Percentiles rank a stretch among this genome's conserved stretches.
Evolutionary conservation across 2,888 invertebrate species (phyloP).

Genomic region (Amiota minor): DNA sequence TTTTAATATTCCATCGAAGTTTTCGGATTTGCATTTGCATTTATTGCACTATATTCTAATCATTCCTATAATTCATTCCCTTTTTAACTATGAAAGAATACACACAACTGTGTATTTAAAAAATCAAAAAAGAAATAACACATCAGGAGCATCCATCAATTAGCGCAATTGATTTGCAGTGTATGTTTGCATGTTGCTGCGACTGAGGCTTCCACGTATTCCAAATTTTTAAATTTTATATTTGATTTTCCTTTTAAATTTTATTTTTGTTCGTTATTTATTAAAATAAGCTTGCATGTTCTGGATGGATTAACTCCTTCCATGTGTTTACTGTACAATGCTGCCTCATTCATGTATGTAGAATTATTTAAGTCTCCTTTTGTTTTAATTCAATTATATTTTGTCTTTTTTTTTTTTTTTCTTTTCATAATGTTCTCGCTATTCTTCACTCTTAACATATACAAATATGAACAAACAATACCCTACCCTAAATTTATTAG

Average conservation of each 20-base stretch:
- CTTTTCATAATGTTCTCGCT: slow-evolving; percentile 21
- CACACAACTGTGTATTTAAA: not conserved
- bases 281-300: not conserved
- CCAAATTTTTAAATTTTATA: slow-evolving; percentile 14
- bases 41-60: slow-evolving; percentile 25
- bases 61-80: slow-evolving; percentile 6
- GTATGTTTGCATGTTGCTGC: slow-evolving; percentile 15
- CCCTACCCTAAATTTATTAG: slow-evolving; percentile 47
- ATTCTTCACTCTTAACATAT: slow-evolving; percentile 43
- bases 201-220: slow-evolving; percentile 16
- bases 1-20: not conserved
- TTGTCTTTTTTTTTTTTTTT: slow-evolving; percentile 23
- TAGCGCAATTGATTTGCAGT: not conserved
- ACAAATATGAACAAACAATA: slow-evolving; percentile 22
- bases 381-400: not conserved
- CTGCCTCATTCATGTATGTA: not conserved
- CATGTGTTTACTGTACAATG: not conserved
- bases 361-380: not conserved
- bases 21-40: slow-evolving; percentile 10
- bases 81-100: not conserved
- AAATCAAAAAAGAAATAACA: too few species aligned
- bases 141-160: not conserved
- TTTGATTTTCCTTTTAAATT: not conserved
- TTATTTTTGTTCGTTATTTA: slow-evolving; percentile 6
- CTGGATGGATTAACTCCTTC: not conserved